A percentile compares a stretch with the other conserved stretches of the same genome.
Conservation (phyloP, 2,113 vertebrate genomes). For the Corythornis cristatus region DNA sequence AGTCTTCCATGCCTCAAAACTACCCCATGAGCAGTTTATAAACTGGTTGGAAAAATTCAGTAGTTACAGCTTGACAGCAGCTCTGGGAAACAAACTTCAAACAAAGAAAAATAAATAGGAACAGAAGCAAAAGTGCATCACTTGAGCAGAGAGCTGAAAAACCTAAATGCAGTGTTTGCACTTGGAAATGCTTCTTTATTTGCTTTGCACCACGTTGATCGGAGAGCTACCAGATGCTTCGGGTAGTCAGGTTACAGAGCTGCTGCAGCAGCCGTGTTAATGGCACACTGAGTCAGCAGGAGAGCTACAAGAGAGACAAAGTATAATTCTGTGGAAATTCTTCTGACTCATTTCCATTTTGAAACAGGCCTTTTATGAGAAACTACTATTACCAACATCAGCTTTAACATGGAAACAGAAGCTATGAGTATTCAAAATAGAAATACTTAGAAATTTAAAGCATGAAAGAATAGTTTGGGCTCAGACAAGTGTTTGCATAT, state of each 20-base stretch:
- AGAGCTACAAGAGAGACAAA: background rate
- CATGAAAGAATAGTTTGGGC: background rate
- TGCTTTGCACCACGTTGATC: background rate
- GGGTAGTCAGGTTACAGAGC: background rate
- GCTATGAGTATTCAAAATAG: background rate
- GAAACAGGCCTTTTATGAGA: background rate
- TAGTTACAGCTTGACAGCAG: background rate
- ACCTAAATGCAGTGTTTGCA: background rate
- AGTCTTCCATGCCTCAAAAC: background rate
- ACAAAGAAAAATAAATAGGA: background rate
- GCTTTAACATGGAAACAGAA: background rate
- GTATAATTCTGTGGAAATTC: background rate
- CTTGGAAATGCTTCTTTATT: background rate
- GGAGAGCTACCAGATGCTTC: background rate
- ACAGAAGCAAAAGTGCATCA: background rate
- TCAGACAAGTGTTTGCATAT: background rate
- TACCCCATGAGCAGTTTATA: background rate
- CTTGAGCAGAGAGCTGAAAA: background rate
- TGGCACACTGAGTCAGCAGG: background rate
- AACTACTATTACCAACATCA: background rate
- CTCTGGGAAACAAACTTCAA: background rate
- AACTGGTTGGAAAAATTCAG: background rate
- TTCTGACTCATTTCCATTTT: background rate
- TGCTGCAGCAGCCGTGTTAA: background rate
- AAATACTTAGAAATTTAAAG: background rate